Conservation (phyloP, 2,888 invertebrate species). For the Nasonia oneida region DNA sequence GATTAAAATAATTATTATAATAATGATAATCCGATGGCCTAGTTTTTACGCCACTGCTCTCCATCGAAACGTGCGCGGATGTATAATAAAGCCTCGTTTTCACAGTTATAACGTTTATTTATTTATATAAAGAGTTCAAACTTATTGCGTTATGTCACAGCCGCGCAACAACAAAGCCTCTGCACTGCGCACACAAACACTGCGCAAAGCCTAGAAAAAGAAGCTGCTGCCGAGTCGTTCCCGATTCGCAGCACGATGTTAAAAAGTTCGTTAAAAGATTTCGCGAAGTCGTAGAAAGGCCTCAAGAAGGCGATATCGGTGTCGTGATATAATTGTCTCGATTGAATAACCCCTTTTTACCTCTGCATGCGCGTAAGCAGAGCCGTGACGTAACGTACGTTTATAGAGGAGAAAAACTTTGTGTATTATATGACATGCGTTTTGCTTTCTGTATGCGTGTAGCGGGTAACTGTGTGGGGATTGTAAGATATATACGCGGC, state of each 20-base stretch:
- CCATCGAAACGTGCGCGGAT: too few relatives aligned
- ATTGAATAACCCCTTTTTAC: conserved; percentile 44
- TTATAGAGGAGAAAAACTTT: neutral
- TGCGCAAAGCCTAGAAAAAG: neutral
- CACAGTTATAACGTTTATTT: too few relatives aligned
- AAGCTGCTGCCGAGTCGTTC: neutral
- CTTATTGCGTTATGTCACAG: neutral
- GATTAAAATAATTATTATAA: conserved; percentile 12
- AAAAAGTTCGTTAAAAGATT: conserved; percentile 48
- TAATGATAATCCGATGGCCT: neutral
- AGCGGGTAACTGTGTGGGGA: too few relatives aligned
- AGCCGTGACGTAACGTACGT: neutral
- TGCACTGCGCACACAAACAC: neutral
- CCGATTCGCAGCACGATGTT: neutral
- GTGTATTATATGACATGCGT: neutral
- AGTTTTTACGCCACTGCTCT: neutral
- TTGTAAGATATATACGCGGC: too few relatives aligned
- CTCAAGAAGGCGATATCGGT: conserved; percentile 52
- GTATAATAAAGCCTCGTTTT: too few relatives aligned
- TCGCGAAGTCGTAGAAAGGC: conserved; percentile 56
- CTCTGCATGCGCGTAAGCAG: neutral
- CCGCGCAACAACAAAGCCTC: neutral
- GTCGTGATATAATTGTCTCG: conserved; percentile 52
- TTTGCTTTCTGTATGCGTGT: neutral
- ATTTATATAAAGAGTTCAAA: too few relatives aligned